These are phyloP conservation scores for Callinectes sapidus DNA, from an alignment of 2,888 invertebrate species.

Conservation along the genomic window DNA sequence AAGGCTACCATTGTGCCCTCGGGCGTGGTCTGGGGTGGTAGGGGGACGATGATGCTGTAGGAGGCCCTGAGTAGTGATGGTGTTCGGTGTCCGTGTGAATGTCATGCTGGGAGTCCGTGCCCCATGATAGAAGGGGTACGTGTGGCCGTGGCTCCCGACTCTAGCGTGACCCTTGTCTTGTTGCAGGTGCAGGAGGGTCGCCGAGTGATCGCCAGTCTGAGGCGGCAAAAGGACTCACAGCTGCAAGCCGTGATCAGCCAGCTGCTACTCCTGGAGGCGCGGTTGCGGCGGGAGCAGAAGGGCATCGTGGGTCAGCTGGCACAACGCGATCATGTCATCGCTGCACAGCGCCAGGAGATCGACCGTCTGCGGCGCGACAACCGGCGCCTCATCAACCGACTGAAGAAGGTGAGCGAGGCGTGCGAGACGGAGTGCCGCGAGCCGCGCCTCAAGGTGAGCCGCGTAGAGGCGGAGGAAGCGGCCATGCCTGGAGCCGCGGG, in stretches of 20 bases:
- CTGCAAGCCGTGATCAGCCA: conserved; percentile 68
- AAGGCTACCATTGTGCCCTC: neutral
- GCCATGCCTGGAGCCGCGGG: neutral
- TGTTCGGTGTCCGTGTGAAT: neutral
- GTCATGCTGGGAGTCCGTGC: neutral
- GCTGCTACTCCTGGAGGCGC: conserved; percentile 64
- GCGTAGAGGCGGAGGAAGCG: conserved; percentile 57
- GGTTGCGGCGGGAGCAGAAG: conserved; percentile 68
- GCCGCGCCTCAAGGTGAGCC: conserved; percentile 54
- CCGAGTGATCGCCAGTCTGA: conserved; percentile 54
- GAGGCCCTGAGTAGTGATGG: neutral
- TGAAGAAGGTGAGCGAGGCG: conserved; percentile 69
- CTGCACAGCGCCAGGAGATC: conserved; percentile 69
- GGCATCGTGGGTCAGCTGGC: conserved; percentile 67
- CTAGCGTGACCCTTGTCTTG: neutral
- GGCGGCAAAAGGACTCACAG: conserved; percentile 66
- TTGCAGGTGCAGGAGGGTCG: conserved; percentile 66
- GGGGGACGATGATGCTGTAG: neutral
- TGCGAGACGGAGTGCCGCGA: conserved; percentile 45
- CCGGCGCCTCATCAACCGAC: conserved; percentile 63
- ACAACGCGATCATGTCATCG: conserved; percentile 66
- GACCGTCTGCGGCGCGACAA: conserved; percentile 67
- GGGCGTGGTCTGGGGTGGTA: neutral
- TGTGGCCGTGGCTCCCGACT: neutral
- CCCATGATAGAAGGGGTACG: neutral